phyloP scores from a whole-genome alignment of 2,797 vertebrate species.

The Potorous gilbertii region DNA sequence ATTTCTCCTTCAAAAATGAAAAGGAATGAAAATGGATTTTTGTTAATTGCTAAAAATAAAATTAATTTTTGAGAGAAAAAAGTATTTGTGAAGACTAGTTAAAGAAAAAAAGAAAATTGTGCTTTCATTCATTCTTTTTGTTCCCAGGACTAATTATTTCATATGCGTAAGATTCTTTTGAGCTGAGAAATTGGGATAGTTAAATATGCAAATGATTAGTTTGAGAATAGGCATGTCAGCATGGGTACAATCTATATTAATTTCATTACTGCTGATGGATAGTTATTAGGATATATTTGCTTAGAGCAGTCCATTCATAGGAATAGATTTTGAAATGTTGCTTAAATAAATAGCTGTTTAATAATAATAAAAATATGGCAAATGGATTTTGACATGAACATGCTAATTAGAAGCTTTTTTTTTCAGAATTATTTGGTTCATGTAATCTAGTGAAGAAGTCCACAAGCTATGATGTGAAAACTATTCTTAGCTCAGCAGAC shows the following conservation, averaged over 20 bases:
- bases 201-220: background rate
- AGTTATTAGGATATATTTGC: background rate
- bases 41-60: background rate
- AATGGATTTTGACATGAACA: constrained; percentile 38
- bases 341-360: constrained; percentile 32
- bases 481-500: background rate
- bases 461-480: background rate
- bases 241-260: constrained; percentile 3
- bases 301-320: constrained; percentile 33
- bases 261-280: constrained; percentile 23
- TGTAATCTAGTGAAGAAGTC: background rate
- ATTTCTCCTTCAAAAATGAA: background rate
- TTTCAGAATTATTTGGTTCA: background rate
- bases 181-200: background rate
- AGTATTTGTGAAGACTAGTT: background rate
- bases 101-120: background rate
- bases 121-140: background rate
- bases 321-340: constrained; percentile 15
- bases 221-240: constrained; percentile 29
- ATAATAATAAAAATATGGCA: constrained; percentile 40
- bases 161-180: background rate
- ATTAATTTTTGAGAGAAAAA: background rate
- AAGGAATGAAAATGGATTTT: background rate
- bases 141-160: background rate
- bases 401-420: constrained; percentile 40